Evolutionary conservation across 2,113 vertebrate species (phyloP), one percentile per base, ranked within the genome.

Genomic region (Centropus bengalensis): DNA sequence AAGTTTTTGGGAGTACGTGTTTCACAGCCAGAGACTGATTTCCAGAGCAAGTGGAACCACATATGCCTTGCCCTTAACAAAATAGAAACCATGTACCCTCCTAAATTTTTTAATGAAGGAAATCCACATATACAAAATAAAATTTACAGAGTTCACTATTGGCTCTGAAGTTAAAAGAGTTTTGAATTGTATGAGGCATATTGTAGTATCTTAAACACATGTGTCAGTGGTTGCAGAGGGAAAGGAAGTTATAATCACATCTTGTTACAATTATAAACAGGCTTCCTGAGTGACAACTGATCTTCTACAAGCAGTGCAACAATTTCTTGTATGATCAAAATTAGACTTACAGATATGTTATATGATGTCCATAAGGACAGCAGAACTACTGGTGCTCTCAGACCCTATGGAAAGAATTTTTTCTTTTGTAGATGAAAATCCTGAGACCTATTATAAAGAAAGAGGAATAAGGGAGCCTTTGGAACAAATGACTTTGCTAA

Each of bases 371-470:
- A 77, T 78, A 80, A 86, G 42, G 7, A 23, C 69, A 36, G 75
- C n/a, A 32, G 47, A 27, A 33, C 22, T 60, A 22, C 80, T 56
- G 26, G 47, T 84, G 18, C 28, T 68, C 70, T 32, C 40, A 36
- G 21, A 77, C 47, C 12, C 13, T 5, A 33, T 11, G 60, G 26
- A 44, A 88, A 71, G 59, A 88, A 88, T 83, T 92, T 73, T 47
- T 22, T 56, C 78, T 84, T 83, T n/a, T 52, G 78, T 26, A 36
- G 24, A 62, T 47, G 44, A 76, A 96, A 82, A 17, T 59, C 88
- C 38, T n/a, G 84, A 95, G 85, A 67, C 22, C 56, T 89, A 54
- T 78, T 94, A 77, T 20, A 89, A 86, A 91, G 63, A 82, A 95
- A 76, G 60, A 86, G 70, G 60, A 82, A 63, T 32, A 38, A n/a